phyloP scores from a whole-genome alignment of 2,797 vertebrate species.

The Urocyon cinereoargenteus region DNA sequence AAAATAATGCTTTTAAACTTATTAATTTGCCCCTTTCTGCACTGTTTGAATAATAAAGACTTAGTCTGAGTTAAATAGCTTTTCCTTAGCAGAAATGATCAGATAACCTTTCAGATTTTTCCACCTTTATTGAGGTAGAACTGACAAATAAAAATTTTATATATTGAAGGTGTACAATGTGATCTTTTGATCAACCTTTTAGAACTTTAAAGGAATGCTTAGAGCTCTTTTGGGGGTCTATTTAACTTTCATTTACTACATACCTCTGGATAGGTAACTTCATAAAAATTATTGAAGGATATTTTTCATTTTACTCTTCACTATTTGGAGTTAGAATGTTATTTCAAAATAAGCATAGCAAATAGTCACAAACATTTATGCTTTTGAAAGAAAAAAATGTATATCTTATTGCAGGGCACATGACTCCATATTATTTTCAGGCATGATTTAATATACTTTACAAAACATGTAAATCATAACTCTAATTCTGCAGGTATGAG shows the following conservation, averaged over 20 bases:
- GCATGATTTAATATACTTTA: not conserved
- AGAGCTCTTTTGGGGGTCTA: not conserved
- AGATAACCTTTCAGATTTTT: not conserved
- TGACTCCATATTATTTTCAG: not conserved
- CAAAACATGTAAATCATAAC: not conserved
- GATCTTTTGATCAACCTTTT: not conserved
- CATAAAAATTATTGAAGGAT: not conserved
- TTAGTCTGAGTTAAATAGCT: conserved; percentile 26
- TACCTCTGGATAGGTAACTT: not conserved
- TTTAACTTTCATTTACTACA: conserved; percentile 9
- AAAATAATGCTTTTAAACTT: not conserved
- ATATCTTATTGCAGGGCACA: not conserved
- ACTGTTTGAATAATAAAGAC: conserved; percentile 31
- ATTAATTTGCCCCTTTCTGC: not conserved
- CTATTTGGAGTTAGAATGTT: not conserved
- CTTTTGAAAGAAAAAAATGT: conserved; percentile 24
- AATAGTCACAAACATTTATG: not conserved
- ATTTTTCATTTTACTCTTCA: not conserved
- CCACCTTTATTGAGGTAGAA: not conserved
- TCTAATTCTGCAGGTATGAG: not conserved
- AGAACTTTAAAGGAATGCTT: conserved; percentile 30
- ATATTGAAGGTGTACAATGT: not conserved
- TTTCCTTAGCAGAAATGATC: not conserved
- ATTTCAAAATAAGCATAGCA: not conserved
- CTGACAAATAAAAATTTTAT: not conserved